Evolutionary conservation across 2,797 vertebrate species (phyloP).

Genomic region (Cynodonichthys magdalenae): DNA sequence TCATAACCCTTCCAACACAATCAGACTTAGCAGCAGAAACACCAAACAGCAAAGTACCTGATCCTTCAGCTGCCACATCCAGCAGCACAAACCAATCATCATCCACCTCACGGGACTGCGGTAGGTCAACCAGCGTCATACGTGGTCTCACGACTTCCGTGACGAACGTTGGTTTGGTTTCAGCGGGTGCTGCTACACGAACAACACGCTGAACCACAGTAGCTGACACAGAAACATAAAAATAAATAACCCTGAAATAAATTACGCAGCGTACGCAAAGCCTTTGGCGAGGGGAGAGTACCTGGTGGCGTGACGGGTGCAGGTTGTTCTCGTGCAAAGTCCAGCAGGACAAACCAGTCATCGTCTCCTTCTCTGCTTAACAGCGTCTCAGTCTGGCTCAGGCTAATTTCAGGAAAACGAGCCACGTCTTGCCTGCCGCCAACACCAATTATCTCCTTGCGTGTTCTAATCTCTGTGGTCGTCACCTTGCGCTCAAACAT

Average conservation of each 20-base stretch:
- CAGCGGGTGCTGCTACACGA: slow-evolving; percentile 20
- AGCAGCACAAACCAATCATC: slow-evolving; percentile 63
- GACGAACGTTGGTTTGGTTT: slow-evolving; percentile 29
- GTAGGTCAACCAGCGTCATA: slow-evolving; percentile 26
- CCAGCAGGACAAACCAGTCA: slow-evolving; percentile 62
- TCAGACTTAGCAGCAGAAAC: neutral
- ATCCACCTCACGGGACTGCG: slow-evolving; percentile 34
- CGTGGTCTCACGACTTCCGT: slow-evolving; percentile 29
- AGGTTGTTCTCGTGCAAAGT: slow-evolving; percentile 41
- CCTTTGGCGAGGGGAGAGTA: slow-evolving; percentile 27
- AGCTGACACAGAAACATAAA: slow-evolving; percentile 47
- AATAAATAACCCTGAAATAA: slow-evolving; percentile 2
- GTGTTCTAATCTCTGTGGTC: slow-evolving; percentile 46
- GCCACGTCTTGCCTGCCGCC: slow-evolving; percentile 48
- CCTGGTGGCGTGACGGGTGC: slow-evolving; percentile 47
- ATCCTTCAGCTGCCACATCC: slow-evolving; percentile 42
- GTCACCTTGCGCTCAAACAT: slow-evolving; percentile 39
- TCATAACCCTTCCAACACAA: no score
- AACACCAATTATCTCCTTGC: slow-evolving; percentile 60
- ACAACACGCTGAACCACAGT: slow-evolving; percentile 26
- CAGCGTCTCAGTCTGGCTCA: slow-evolving; percentile 7
- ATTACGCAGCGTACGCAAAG: neutral
- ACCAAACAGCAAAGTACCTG: slow-evolving; percentile 57
- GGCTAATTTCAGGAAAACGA: slow-evolving; percentile 46
- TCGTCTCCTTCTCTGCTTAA: slow-evolving; percentile 48